These are phyloP conservation scores for Teinopalpus imperialis DNA, from an alignment of 2,888 invertebrate species.

Conservation along the genomic window DNA sequence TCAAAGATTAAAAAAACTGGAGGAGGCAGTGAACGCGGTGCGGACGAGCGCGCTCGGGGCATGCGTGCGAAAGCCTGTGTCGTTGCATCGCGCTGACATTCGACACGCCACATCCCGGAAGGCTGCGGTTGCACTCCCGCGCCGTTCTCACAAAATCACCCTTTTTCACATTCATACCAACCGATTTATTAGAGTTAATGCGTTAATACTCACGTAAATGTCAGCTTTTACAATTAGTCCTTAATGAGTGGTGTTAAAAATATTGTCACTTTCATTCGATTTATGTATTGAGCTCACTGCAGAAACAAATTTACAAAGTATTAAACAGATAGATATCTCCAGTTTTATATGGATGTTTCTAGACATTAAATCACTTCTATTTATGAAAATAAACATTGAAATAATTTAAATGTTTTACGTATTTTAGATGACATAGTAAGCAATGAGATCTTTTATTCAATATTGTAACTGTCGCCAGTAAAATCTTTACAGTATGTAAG, in stretches of 20 bases:
- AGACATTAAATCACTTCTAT: too few species aligned
- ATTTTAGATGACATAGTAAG: conserved; percentile 14
- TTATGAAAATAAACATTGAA: background rate
- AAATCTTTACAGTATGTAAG: conserved; percentile 42
- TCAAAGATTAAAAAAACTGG: conserved; percentile 35
- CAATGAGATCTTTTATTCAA: conserved; percentile 20
- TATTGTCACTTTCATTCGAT: too few species aligned
- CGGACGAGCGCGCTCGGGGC: conserved; percentile 54
- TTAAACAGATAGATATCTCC: too few species aligned
- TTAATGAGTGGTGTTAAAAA: too few species aligned
- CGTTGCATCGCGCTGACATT: conserved; percentile 55
- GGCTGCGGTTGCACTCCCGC: conserved; percentile 44
- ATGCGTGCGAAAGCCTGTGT: conserved; percentile 67
- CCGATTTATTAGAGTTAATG: background rate
- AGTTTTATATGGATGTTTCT: too few species aligned
- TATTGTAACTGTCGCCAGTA: conserved; percentile 43
- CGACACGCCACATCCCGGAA: conserved; percentile 81
- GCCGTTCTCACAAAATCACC: conserved; percentile 43
- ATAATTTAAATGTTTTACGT: conserved; percentile 17
- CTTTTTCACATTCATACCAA: conserved; percentile 55
- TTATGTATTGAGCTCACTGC: too few species aligned
- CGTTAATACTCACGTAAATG: conserved; percentile 5
- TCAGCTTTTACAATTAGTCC: too few species aligned
- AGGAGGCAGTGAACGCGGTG: conserved; percentile 51
- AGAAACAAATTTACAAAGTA: too few species aligned